Evolutionary conservation across 2,113 vertebrate species (phyloP), one percentile per base, ranked within the genome.

Genomic region (Mus pahari): DNA sequence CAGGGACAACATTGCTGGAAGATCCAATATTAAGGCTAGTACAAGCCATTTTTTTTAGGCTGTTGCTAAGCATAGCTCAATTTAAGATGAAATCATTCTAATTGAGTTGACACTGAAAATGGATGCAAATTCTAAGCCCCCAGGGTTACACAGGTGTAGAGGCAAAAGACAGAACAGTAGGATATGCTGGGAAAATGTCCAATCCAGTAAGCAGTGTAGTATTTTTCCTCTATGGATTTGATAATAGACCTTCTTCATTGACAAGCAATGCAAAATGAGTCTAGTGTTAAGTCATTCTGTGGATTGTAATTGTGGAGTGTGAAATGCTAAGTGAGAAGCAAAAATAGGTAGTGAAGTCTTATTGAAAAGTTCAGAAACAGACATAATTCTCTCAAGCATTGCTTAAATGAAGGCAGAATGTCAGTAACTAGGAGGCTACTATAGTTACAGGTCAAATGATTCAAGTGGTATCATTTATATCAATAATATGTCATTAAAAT

Each of bases 51-150:
- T 90, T 74, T 90, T n/a, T 89, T 71, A 87, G n/a, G 58, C 89
- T 66, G 12, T 86, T 42, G 26, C 33, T 95, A 39, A 83, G 11
- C 12, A 45, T 42, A 39, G 58, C 16, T 94, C 31, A 66, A 20
- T 92, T 95, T 95, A 77, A 10, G 53, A 42, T 94, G 78, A 94
- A 94, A 92, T 82, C 22, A 73, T 92, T 92, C 39, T 73, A 19
- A 78, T 17, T 55, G 36, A 28, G 33, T 90, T 60, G 53, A 11
- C 5, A 13, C 10, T 77, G 48, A 26, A 45, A 75, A 94, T 26
- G 5, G 24, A 73, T 64, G 10, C 28, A 90, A 84, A 92, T 86
- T 36, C 36, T 60, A 90, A 93, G 70, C 28, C 8, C 7, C 24
- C 58, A 62, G 20, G 1, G 16, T 90, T 60, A 93, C 7, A 87